phyloP scores from a whole-genome alignment of 2,113 vertebrate species.

The Paracanthobrama guichenoti region DNA sequence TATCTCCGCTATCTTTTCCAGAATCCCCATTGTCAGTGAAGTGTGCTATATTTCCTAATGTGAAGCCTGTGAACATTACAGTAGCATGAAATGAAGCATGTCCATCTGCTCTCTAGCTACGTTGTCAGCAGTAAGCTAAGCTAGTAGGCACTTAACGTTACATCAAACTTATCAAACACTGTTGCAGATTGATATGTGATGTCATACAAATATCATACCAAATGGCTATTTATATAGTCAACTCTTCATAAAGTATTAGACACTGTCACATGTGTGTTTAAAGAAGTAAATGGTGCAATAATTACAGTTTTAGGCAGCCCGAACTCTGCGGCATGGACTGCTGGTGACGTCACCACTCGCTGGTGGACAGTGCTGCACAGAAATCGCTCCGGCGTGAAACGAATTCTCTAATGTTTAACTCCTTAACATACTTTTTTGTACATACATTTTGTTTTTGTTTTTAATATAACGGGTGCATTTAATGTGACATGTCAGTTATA shows the following conservation, averaged over 20 bases:
- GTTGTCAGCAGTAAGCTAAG: slow-evolving; percentile 49
- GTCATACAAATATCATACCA: not conserved
- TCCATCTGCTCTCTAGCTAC: slow-evolving; percentile 55
- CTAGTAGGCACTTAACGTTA: slow-evolving; percentile 43
- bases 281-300: not conserved
- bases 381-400: slow-evolving; percentile 59
- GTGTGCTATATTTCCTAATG: slow-evolving; percentile 13
- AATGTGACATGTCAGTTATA: not conserved
- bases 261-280: not conserved
- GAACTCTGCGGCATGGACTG: slow-evolving; percentile 65
- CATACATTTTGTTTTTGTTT: not conserved
- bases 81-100: slow-evolving; percentile 58
- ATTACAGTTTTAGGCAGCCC: slow-evolving; percentile 39
- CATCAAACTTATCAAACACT: slow-evolving; percentile 18
- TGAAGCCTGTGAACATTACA: slow-evolving; percentile 34
- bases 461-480: not conserved
- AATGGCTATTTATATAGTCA: not conserved
- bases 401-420: not conserved
- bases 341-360: slow-evolving; percentile 65
- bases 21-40: slow-evolving; percentile 83
- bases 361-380: slow-evolving; percentile 51
- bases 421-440: not conserved
- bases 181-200: not conserved
- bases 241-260: not conserved
- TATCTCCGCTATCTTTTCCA: slow-evolving; percentile 95